Evolutionary conservation across 2,113 vertebrate species (phyloP).

Genomic region (Setophaga coronata): DNA sequence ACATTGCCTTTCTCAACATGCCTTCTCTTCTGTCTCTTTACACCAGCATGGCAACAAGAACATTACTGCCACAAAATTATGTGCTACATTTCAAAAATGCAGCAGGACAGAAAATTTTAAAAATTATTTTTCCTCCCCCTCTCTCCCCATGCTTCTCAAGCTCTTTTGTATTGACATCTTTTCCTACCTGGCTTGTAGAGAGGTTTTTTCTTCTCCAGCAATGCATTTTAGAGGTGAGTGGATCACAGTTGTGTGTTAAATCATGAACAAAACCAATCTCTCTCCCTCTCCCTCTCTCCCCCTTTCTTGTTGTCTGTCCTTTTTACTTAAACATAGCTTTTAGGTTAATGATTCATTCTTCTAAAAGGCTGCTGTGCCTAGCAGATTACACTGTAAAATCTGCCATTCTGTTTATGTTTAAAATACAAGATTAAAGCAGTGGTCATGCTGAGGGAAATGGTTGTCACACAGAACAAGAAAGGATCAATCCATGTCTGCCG

Average conservation of each 20-base stretch:
- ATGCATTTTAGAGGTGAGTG: background rate
- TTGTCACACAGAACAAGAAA: constrained; percentile 46
- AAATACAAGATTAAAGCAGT: constrained; percentile 63
- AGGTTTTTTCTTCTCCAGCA: background rate
- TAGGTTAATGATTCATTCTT: constrained; percentile 59
- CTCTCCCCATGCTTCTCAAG: background rate
- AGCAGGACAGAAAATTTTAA: background rate
- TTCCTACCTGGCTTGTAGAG: background rate
- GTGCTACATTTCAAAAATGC: background rate
- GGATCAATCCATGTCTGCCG: background rate
- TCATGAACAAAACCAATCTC: constrained; percentile 29
- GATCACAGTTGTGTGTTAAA: constrained; percentile 27
- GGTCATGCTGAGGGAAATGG: constrained; percentile 61
- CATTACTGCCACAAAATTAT: background rate
- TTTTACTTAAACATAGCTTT: constrained; percentile 44
- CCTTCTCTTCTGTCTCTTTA: background rate
- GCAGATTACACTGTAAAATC: constrained; percentile 62
- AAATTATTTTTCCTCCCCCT: background rate
- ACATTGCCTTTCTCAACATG: background rate
- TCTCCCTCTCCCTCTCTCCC: background rate
- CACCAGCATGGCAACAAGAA: background rate
- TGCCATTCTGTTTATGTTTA: constrained; percentile 57
- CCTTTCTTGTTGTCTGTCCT: background rate
- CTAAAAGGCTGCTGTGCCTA: constrained; percentile 47
- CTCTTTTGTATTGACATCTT: background rate